A percentile compares a stretch with the other conserved stretches of the same genome.
phyloP scores from a whole-genome alignment of 1,140 invertebrate genomes.

The Cyrtorhinus lividipennis region DNA sequence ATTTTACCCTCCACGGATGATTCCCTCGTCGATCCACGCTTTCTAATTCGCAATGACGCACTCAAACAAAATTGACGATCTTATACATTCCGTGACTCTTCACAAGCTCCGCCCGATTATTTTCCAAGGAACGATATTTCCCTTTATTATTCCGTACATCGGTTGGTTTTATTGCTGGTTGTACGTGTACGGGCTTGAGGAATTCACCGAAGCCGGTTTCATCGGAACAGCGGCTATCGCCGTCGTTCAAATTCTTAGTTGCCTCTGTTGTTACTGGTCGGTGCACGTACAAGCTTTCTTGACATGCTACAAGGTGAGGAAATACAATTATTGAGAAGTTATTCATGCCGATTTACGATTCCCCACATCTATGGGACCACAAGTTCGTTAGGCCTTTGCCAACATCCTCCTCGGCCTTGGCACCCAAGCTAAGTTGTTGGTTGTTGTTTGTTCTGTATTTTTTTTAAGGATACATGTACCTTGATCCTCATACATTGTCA shows the following conservation, averaged over 20 bases:
- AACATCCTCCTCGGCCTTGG: too few relatives aligned
- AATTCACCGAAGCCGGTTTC: slow-evolving; percentile 81
- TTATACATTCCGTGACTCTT: slow-evolving; percentile 48
- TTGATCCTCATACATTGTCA: too few relatives aligned
- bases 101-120: slow-evolving; percentile 43
- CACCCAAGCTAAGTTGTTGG: too few relatives aligned
- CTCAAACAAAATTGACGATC: slow-evolving; percentile 44
- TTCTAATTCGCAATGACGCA: too few relatives aligned
- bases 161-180: slow-evolving; percentile 78
- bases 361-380: too few relatives aligned
- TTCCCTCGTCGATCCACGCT: too few relatives aligned
- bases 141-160: slow-evolving; percentile 66
- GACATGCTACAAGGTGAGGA: slow-evolving; percentile 60
- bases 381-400: too few relatives aligned
- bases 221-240: slow-evolving; percentile 71
- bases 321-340: too few relatives aligned
- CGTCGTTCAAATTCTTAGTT: slow-evolving; percentile 74
- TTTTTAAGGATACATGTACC: too few relatives aligned
- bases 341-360: too few relatives aligned
- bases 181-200: slow-evolving; percentile 56
- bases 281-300: slow-evolving; percentile 79
- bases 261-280: slow-evolving; percentile 94
- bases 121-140: slow-evolving; percentile 78
- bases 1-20: too few relatives aligned
- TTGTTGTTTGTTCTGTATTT: too few relatives aligned